These are phyloP conservation scores for Petrocephalus sullivani DNA, from an alignment of 2,797 vertebrate genomes.

Conservation along the genomic window DNA sequence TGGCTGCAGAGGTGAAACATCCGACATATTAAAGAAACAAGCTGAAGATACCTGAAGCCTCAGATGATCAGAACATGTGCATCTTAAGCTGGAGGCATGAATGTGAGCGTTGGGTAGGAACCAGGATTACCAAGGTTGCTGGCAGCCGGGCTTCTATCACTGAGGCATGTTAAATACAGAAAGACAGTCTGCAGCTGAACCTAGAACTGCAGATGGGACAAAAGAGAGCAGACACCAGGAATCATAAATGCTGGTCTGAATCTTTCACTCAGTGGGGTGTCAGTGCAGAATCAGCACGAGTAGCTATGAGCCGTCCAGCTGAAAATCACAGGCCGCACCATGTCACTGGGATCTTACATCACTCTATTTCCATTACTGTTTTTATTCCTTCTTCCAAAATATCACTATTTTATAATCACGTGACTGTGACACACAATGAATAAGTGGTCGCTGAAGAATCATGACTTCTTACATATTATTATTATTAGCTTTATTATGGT, in stretches of 20 bases:
- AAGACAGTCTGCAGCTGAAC: neutral
- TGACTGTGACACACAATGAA: neutral
- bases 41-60: neutral
- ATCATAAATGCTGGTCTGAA: neutral
- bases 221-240: neutral
- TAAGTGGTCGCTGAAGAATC: neutral
- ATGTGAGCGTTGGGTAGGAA: neutral
- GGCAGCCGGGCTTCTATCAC: neutral
- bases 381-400: conserved; percentile 25
- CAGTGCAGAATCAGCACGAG: conserved; percentile 38
- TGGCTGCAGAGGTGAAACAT: neutral
- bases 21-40: neutral
- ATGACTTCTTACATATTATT: neutral
- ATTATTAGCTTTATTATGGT: conserved; percentile 22
- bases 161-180: neutral
- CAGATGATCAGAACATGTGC: neutral
- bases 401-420: neutral
- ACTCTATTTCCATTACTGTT: conserved; percentile 23
- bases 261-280: neutral
- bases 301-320: neutral
- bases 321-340: conserved; percentile 12
- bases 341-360: conserved; percentile 31
- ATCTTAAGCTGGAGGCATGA: neutral
- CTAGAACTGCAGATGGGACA: neutral
- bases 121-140: neutral